These are phyloP conservation scores for Diaperis boleti DNA, from an alignment of 2,888 invertebrate genomes.

Conservation along the genomic window DNA sequence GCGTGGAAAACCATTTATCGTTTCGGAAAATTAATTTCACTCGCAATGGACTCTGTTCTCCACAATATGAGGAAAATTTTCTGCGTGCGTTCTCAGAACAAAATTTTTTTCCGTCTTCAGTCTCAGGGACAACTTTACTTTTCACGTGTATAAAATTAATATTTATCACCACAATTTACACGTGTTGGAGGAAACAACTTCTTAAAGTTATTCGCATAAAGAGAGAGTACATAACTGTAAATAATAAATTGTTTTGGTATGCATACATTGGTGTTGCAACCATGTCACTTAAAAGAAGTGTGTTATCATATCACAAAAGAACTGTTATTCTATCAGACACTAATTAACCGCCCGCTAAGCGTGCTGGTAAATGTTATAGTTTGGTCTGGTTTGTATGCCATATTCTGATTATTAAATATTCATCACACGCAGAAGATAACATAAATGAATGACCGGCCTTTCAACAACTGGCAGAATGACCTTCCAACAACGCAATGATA, in stretches of 20 bases:
- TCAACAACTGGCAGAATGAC: background rate
- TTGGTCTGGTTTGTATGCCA: slow-evolving; percentile 13
- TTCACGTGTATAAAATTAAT: no score
- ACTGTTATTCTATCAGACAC: slow-evolving; percentile 1
- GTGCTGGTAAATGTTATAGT: slow-evolving; percentile 22
- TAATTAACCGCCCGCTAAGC: slow-evolving; percentile 1
- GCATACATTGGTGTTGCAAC: background rate
- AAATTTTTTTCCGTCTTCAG: background rate
- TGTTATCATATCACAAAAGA: slow-evolving; percentile 3
- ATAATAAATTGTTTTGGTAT: background rate
- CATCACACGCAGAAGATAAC: slow-evolving; percentile 18
- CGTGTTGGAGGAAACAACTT: no score
- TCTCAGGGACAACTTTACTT: no score
- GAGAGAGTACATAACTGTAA: background rate
- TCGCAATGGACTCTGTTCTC: background rate
- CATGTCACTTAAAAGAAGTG: background rate
- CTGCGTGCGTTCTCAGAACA: background rate
- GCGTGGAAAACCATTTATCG: slow-evolving; percentile 7
- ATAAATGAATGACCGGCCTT: no score
- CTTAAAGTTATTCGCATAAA: background rate
- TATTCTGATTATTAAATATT: slow-evolving; percentile 21
- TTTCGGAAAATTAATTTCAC: slow-evolving; percentile 16
- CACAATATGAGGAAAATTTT: background rate
- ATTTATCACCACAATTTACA: no score
- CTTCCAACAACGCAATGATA: background rate